Conservation (phyloP, 2,113 vertebrate species). For the Alexandromys fortis region DNA sequence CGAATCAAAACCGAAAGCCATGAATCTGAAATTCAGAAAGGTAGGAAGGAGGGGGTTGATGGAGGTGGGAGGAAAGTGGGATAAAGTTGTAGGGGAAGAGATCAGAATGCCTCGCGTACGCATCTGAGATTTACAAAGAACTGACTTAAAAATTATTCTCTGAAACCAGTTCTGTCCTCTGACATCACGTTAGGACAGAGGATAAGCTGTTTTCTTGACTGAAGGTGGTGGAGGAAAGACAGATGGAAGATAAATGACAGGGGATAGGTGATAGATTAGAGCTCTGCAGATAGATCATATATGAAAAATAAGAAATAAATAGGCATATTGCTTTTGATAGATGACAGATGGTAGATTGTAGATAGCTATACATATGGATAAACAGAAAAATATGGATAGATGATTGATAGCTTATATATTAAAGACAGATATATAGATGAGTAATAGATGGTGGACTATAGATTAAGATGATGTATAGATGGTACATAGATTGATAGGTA, state of each 20-base stretch:
- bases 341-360: background rate
- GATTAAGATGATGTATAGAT: background rate
- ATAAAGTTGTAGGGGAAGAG: too few species aligned
- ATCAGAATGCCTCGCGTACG: background rate
- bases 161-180: background rate
- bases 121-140: background rate
- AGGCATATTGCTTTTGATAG: background rate
- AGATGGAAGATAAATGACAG: background rate
- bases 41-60: background rate
- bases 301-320: background rate
- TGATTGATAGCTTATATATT: background rate
- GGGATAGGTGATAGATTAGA: background rate
- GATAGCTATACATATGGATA: background rate
- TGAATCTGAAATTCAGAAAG: background rate
- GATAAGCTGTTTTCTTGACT: background rate
- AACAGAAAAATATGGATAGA: background rate
- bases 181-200: constrained; percentile 19
- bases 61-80: background rate
- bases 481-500: background rate
- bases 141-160: background rate
- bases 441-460: background rate
- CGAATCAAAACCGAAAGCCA: background rate
- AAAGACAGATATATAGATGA: background rate
- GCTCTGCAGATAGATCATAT: background rate
- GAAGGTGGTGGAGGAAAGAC: too few species aligned